phyloP scores from a whole-genome alignment of 2,888 invertebrate genomes.

The Pandemis corylana region DNA sequence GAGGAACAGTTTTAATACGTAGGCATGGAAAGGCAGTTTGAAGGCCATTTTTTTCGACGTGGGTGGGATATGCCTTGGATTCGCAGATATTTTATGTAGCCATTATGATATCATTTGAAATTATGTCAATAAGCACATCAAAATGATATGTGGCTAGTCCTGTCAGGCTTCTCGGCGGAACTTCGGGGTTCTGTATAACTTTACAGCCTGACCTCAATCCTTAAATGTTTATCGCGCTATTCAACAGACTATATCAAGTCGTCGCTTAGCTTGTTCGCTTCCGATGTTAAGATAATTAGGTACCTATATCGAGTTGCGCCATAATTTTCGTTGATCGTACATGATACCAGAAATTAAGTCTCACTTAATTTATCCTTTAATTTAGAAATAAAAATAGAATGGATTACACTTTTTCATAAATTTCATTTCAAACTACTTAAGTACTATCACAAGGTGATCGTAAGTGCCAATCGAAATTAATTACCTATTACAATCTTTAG shows the following conservation, averaged over 20 bases:
- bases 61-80: conserved; percentile 2
- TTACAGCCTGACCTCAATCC: background rate
- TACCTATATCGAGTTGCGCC: background rate
- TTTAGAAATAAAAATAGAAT: too few species aligned
- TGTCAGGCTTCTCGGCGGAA: background rate
- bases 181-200: background rate
- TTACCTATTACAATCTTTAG: too few species aligned
- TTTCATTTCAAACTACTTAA: too few species aligned
- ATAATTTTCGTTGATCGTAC: background rate
- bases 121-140: background rate
- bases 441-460: too few species aligned
- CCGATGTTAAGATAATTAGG: conserved; percentile 19
- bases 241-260: conserved; percentile 11
- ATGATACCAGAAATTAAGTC: background rate
- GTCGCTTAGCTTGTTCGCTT: conserved; percentile 17
- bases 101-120: conserved; percentile 8
- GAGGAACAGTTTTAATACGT: conserved; percentile 34
- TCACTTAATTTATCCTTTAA: too few species aligned
- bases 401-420: too few species aligned
- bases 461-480: too few species aligned
- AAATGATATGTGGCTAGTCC: background rate
- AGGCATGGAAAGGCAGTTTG: background rate
- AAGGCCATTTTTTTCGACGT: conserved; percentile 20
- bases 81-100: conserved; percentile 2
- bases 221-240: conserved; percentile 10